Base-by-base conservation (phyloP, 2,888 invertebrate species). In the Prenolepis imparis region DNA sequence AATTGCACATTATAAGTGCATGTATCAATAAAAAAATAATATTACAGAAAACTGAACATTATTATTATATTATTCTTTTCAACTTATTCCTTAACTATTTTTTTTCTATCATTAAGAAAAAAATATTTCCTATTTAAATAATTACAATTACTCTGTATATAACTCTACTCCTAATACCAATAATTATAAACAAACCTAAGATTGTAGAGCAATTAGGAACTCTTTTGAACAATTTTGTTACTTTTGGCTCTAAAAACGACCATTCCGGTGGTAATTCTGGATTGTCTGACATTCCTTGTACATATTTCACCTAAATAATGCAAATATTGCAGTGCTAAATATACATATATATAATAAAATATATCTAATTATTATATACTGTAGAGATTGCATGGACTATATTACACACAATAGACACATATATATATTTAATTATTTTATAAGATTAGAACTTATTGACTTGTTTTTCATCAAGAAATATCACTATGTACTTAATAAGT, bases 211-310 rank as follows among this genome's bases (percentile, higher is more conserved):
- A 92, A 12, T 73, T 78, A 0, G 93, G 91, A 59, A 90, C 87
- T 39, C 63, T 90, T 32, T 82, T 90, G 39, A 94, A 92, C 5
- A 67, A 73, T 68, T 87, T 85, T 8, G 67, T 61, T 5, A 92
- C 77, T 73, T 89, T 86, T 6, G 73, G 83, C 82, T 91, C 91
- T 36, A 94, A 82, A 18, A 92, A 61, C 3, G 90, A 86, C 94
- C 94, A 94, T 68, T 92, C 85, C 0, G 85, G 86, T 64, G 86
- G 88, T 4, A 89, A 32, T 18, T 78, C 44, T 3, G 48, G 8
- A 52, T 52, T 52, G 8, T 32, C 32, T 55, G 86, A 57, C 3
- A 66, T 1, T 39, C 72, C 63, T 18, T 81, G 67, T 3, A 84
- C 8, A 39, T 87, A 24, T 41, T 83, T 24, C 6, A 80, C 41